These are phyloP conservation scores for Dorcus hopei DNA, from an alignment of 2,888 invertebrate species.

Conservation along the genomic window DNA sequence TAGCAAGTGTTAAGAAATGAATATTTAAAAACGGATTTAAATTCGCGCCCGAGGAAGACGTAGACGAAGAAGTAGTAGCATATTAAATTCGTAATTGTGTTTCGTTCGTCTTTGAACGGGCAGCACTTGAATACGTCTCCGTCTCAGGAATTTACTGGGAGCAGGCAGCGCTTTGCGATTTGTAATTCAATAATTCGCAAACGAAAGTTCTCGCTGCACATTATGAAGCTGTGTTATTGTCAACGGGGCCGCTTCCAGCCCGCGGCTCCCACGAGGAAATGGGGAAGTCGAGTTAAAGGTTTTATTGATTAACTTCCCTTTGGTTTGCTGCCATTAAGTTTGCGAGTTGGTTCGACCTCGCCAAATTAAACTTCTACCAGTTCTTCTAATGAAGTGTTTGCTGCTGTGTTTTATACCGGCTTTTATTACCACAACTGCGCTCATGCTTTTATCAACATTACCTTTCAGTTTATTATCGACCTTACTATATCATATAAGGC, in stretches of 20 bases:
- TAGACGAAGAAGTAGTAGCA: neutral
- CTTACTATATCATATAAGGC: no score
- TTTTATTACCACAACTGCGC: no score
- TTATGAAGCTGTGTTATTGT: slow-evolving; percentile 34
- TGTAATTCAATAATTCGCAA: slow-evolving; percentile 39
- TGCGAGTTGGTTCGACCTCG: slow-evolving; percentile 36
- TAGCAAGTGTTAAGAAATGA: neutral
- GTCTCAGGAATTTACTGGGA: neutral
- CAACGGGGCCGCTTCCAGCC: slow-evolving; percentile 24
- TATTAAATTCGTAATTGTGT: slow-evolving; percentile 10
- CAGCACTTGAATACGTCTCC: neutral
- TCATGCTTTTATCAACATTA: no score
- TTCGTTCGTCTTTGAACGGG: slow-evolving; percentile 1
- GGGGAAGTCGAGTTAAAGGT: slow-evolving; percentile 42
- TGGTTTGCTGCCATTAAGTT: slow-evolving; percentile 40
- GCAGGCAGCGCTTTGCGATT: slow-evolving; percentile 34
- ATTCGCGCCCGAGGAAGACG: neutral
- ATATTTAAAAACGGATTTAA: neutral
- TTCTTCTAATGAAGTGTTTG: slow-evolving; percentile 36
- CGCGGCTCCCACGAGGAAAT: slow-evolving; percentile 33
- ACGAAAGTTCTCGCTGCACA: slow-evolving; percentile 33
- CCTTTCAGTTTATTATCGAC: no score
- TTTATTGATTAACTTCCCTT: slow-evolving; percentile 45
- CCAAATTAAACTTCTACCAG: slow-evolving; percentile 40
- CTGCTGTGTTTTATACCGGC: neutral